Evolutionary conservation across 2,113 vertebrate genomes (phyloP).

Genomic region (Oceanites oceanicus): DNA sequence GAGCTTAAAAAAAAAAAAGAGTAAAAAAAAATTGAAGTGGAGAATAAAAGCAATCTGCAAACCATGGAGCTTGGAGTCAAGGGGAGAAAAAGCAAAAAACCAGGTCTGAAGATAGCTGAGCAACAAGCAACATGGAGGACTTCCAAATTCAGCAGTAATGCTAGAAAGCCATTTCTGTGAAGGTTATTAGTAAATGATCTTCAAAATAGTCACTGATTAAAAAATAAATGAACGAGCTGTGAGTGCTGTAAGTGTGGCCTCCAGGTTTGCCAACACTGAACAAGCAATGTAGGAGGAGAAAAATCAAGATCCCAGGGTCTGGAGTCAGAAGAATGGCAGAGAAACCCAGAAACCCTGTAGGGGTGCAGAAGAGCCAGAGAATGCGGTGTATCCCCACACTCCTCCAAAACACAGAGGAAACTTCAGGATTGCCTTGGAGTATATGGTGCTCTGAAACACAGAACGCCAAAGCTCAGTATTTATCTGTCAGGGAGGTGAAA

Average conservation of each 20-base stretch:
- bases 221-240: not conserved
- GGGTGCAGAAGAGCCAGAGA: not conserved
- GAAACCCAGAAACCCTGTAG: not conserved
- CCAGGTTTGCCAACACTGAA: not conserved
- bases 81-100: not conserved
- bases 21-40: not conserved
- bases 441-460: not conserved
- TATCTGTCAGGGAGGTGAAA: not conserved
- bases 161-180: not conserved
- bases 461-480: not conserved
- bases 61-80: not conserved
- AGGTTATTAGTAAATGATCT: not conserved
- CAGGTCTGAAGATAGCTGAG: not conserved
- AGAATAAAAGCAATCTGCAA: slow-evolving; percentile 13
- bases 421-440: not conserved
- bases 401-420: not conserved
- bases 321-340: not conserved
- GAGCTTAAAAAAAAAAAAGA: not conserved
- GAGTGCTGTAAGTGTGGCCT: not conserved
- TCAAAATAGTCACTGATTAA: not conserved
- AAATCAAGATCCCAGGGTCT: not conserved
- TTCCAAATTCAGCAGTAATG: not conserved
- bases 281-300: not conserved
- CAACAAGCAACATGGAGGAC: not conserved
- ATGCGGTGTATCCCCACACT: fast-evolving